These are phyloP conservation scores for Cephalopachus bancanus DNA, from an alignment of 2,797 vertebrate genomes.

Conservation along the genomic window DNA sequence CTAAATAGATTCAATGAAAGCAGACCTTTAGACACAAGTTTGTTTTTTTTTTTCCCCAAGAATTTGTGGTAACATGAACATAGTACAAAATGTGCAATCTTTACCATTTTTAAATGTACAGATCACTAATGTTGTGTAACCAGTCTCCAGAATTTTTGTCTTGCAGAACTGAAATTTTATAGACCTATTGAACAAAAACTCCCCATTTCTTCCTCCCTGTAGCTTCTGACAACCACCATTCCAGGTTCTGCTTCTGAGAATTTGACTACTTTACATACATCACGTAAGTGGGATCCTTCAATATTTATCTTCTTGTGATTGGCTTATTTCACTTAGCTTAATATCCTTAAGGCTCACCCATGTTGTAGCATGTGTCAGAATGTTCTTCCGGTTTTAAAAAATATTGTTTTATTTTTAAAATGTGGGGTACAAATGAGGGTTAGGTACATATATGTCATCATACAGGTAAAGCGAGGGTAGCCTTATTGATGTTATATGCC, in stretches of 20 bases:
- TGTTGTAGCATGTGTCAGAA: background rate
- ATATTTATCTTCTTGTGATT: background rate
- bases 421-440: too few species aligned
- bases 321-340: background rate
- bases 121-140: background rate
- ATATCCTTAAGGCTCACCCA: background rate
- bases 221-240: background rate
- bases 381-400: too few species aligned
- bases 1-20: background rate
- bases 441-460: too few species aligned
- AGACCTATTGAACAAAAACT: background rate
- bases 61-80: background rate
- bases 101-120: background rate
- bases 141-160: background rate
- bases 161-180: background rate
- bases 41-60: too few species aligned
- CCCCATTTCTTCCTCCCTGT: rapidly evolving
- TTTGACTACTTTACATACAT: background rate
- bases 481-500: too few species aligned
- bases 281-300: background rate
- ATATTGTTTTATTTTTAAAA: too few species aligned
- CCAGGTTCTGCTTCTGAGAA: background rate
- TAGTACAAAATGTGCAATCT: background rate
- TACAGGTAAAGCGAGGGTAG: too few species aligned
- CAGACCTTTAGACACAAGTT: background rate